phyloP scores from a whole-genome alignment of 1,140 invertebrate species.

The Ceratina australensis region DNA sequence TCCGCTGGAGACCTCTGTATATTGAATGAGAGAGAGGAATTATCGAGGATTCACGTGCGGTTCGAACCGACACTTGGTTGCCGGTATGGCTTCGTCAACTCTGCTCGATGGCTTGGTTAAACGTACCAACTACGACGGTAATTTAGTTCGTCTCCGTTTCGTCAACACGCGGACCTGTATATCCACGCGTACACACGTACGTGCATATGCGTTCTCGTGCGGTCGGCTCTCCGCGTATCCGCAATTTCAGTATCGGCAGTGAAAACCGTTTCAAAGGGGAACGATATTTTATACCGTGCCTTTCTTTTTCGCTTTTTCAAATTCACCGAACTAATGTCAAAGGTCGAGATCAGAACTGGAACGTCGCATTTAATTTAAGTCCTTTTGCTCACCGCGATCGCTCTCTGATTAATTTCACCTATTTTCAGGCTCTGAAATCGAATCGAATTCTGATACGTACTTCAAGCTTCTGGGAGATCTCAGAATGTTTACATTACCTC shows the following conservation, averaged over 20 bases:
- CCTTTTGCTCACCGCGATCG: no score
- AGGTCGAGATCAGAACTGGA: not conserved
- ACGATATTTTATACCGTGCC: not conserved
- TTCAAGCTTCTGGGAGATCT: no score
- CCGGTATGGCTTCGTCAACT: slow-evolving; percentile 6
- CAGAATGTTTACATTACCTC: no score
- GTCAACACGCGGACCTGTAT: slow-evolving; percentile 1
- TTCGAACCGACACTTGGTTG: not conserved
- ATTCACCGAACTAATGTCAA: not conserved
- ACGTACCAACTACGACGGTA: slow-evolving; percentile 9
- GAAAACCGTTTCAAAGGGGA: not conserved
- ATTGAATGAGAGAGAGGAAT: not conserved
- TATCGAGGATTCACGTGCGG: not conserved
- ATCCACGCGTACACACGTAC: no score
- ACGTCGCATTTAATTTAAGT: not conserved
- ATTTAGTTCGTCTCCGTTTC: slow-evolving; percentile 9
- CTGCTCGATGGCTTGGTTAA: slow-evolving; percentile 4
- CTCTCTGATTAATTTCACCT: no score
- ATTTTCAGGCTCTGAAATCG: no score
- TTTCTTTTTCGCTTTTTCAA: not conserved
- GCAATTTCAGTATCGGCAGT: not conserved
- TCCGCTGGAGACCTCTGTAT: no score
- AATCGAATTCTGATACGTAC: no score
- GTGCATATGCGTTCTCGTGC: not conserved
- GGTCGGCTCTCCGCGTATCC: not conserved